Base-by-base conservation (phyloP, 1,140 invertebrate species). In the Drosophila quadrilineata region DNA sequence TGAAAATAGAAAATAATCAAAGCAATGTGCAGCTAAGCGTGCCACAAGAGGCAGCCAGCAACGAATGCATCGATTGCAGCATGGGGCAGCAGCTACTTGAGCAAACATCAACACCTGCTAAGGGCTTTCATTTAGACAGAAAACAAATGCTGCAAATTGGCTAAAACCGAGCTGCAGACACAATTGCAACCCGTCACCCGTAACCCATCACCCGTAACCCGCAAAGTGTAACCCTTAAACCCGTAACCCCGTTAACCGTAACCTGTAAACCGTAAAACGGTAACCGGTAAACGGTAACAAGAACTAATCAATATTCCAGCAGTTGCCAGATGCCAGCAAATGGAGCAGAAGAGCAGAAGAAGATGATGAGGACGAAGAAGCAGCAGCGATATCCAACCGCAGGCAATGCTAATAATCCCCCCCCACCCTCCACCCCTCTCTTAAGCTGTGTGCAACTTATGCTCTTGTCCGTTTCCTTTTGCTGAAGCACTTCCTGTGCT, bases 31-130 rank as follows among this genome's bases (percentile, higher is more conserved):
- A 85, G 17, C 73, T 56, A 63, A 58, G 54, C 76, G 35, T 82
- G 58, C 58, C 76, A 62, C 48, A 33, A 19, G 17, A 40, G 28
- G 6, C 1, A 29, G 9, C 2, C 8, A 22, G 21, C 5, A 19
- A 24, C 33, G 24, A 8, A 2, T 16, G 22, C 6, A 31, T 22
- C 14, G 12, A 8, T 12, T 17, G 10, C 2, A 6, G 28, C 3
- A 14, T 1, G 26, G 19, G 26, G 12, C 16, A 33, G 49, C 33
- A 71, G 65, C 73, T 76, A 84, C 77, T 84, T 84, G n/a, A 84
- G 77, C 79, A 84, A 84, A 84, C 73, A 84, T 84, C 77, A 84
- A 84, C 77, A 84, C 77, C 77, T 84, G 77, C 57, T 75, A 80
- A 80, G 60, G 62, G 53, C 56, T 80, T 63, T 62, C 56, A 16